Evolutionary conservation across 2,797 vertebrate species (phyloP).

Genomic region (Eulemur albifrons): DNA sequence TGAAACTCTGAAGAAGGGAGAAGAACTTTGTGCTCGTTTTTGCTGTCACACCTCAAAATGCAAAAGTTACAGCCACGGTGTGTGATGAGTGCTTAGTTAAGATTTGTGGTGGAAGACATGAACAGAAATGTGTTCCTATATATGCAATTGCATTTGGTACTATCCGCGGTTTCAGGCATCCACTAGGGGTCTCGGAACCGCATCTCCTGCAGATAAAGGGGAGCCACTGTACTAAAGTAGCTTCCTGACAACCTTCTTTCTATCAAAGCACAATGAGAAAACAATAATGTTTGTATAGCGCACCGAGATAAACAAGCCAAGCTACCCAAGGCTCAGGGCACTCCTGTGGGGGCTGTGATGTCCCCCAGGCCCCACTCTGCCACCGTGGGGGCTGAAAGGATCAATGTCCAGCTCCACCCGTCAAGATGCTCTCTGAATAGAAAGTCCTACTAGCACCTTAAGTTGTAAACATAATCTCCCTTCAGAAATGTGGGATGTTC

Average conservation of each 20-base stretch:
- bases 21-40: not conserved
- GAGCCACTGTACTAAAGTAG: not conserved
- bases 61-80: not conserved
- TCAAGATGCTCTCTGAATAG: not conserved
- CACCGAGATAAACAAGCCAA: not conserved
- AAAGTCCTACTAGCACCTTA: not conserved
- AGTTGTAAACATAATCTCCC: not conserved
- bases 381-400: not conserved
- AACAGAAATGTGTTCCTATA: not conserved
- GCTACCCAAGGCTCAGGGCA: not conserved
- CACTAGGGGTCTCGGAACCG: not conserved
- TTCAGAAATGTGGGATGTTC: not conserved
- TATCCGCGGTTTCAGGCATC: not conserved
- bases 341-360: not conserved
- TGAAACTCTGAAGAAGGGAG: not conserved
- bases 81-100: not conserved
- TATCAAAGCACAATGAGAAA: slow-evolving; percentile 9
- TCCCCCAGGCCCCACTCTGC: not conserved
- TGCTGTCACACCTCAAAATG: not conserved
- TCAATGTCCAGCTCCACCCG: not conserved
- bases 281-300: not conserved
- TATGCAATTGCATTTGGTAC: not conserved
- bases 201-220: not conserved
- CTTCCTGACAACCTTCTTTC: not conserved
- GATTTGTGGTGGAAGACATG: not conserved